Evolutionary conservation across 2,888 invertebrate genomes (phyloP), one percentile per base, ranked within the genome.

Genomic region (Leptinotarsa rubiginosa): DNA sequence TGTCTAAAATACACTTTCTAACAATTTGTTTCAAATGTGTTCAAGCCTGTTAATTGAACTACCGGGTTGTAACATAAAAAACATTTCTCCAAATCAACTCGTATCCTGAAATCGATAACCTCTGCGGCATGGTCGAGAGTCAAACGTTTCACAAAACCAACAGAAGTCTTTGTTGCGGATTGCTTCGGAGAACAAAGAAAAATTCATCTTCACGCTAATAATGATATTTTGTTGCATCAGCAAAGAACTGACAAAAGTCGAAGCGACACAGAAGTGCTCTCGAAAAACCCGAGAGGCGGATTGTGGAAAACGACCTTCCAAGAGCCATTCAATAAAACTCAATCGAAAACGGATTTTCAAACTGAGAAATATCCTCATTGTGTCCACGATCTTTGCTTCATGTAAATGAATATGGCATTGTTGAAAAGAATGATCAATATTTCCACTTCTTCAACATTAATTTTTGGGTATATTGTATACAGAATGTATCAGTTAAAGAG

Each of bases 141-240:
- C 41, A 7, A 41, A 41, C 41, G 10, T 41, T 41, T 41, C 41
- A 41, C 52, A 52, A 52, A 52, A 52, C 18, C n/a, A 52, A 52
- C 18, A 7, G 56, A 56, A 56, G 20, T 56, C 56, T 56, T 66
- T 73, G 73, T 69, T 65, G 18, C 52, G 54, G 50, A 70, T 67
- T 65, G 65, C 66, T 18, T 70, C 31, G 70, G 49, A 66, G 49
- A 54, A 50, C 62, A 65, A 66, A 22, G 41, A 68, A 25, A 22
- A 20, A 31, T 22, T 47, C 47, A 31, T 16, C 25, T 59, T 72
- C 50, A 47, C 64, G 66, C 62, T 41, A 50, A 74, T 70, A 72
- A 74, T 70, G 74, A 56, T 64, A 70, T 70, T 76, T 56, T 54
- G 76, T 74, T 74, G 73, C 62, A 72, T 76, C 76, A 76, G 76